phyloP scores from a whole-genome alignment of 1,140 invertebrate genomes.

The Drosophila pseudoananassae region DNA sequence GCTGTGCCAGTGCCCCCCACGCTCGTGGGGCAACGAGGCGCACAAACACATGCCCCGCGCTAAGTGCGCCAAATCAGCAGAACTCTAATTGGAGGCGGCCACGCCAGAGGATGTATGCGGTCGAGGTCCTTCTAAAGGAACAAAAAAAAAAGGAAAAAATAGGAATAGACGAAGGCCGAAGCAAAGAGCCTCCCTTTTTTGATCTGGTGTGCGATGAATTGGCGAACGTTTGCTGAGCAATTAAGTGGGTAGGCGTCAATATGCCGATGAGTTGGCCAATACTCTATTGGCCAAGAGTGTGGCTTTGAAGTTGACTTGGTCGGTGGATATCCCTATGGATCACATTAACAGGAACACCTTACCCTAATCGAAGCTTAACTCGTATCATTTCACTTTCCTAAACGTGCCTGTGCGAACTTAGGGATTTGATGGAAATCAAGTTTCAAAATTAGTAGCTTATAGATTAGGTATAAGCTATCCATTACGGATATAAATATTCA shows the following conservation, averaged over 20 bases:
- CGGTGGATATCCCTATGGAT: background rate
- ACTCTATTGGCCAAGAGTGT: slow-evolving; percentile 27
- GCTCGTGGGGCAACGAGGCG: slow-evolving; percentile 33
- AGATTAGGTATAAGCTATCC: slow-evolving; percentile 1
- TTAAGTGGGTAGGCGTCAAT: slow-evolving; percentile 49
- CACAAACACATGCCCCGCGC: slow-evolving; percentile 62
- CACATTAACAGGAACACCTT: background rate
- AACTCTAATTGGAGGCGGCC: slow-evolving; percentile 75
- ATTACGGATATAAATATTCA: slow-evolving; percentile 41
- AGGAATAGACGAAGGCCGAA: slow-evolving; percentile 28
- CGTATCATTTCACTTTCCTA: slow-evolving; percentile 14
- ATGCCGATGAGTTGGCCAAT: slow-evolving; percentile 25
- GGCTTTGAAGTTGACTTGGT: slow-evolving; percentile 31
- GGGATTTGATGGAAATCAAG: background rate
- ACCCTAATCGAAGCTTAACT: slow-evolving; percentile 5
- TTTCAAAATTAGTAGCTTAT: slow-evolving; percentile 31
- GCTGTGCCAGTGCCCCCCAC: background rate
- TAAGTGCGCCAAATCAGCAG: slow-evolving; percentile 80
- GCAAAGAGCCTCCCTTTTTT: background rate
- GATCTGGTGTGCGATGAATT: slow-evolving; percentile 35
- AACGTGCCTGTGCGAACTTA: background rate
- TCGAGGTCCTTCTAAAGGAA: slow-evolving; percentile 14
- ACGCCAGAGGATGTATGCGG: slow-evolving; percentile 18
- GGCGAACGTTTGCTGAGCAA: slow-evolving; percentile 47
- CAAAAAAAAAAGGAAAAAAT: slow-evolving; percentile 32